Base-by-base conservation (phyloP, 2,888 invertebrate species). In the Lumbricus terrestris region DNA sequence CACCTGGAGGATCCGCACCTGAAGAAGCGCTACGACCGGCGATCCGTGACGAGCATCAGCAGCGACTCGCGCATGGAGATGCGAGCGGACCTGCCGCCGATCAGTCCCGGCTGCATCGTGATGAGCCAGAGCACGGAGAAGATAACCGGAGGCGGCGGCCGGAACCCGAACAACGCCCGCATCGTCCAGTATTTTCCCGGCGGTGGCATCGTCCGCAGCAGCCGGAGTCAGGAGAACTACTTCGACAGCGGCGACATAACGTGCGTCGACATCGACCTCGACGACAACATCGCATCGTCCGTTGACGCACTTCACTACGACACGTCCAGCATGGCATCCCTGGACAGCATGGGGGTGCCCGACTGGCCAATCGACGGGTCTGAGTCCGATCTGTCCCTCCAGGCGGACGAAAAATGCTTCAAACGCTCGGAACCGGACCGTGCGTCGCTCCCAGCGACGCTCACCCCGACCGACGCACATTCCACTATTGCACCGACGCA, bases 211-310 rank as follows among this genome's bases (percentile, higher is more conserved):
- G 98, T 98, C 89, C 96, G 98, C 91, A 97, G 98, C 54, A 98
- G 98, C 93, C 96, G 97, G 93, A 98, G 97, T 29, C 94, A 94
- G 89, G 98, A 98, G 95, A 98, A 98, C 95, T 98, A 98, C 95
- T 95, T 98, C 92, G 96, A 97, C 96, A 97, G 89, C 47, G 90
- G 82, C 97, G 97, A 97, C 94, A 93, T 92, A 37, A 96, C 96
- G 83, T 97, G 97, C 92, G 97, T 98, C 92, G 97, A 97, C 93
- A 97, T 97, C 93, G 98, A 98, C 93, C 97, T 98, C 94, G 98
- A 98, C 95, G 98, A 98, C 95, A 97, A 98, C 95, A 97, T 98
- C 94, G 98, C 98, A 94, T 98, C 98, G 95, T 98, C 98, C 92
- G 96, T 98, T 92, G 98, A 98, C 95, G 98, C 98, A 91, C 96